Base-by-base conservation (phyloP, 1,140 invertebrate species). In the Geopemphigus sp. region DNA sequence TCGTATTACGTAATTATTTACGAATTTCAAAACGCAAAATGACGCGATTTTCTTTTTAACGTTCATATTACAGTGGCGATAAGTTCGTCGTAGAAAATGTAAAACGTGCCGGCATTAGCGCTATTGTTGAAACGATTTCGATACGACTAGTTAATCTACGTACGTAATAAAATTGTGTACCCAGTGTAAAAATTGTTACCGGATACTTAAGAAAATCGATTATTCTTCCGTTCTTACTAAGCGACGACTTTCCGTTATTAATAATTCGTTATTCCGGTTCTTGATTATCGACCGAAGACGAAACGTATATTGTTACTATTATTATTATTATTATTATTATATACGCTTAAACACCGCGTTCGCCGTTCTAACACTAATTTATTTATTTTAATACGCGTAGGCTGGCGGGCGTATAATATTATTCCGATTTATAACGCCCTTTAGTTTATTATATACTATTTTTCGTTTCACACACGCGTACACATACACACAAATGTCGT, bases 371-470 rank as follows among this genome's bases (percentile, higher is more conserved):
- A 66, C 45, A 11, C 63, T 66, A 66, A 66, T 66, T 66, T 66
- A 66, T 45, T 66, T 66, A n/a, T 32, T 32, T 45, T 22, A 45
- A 50, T 6, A 50, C 47, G 19, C 32, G 19, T 45, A 66, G 5
- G 1, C 11, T 50, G 39, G 8, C 11, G 8, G 11, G 63, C 32
- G 32, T 68, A 26, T 70, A 70, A 50, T 70, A 26, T 15, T 53
- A 19, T 70, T 70, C 22, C 24, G 66, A 70, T 70, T 39, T 26
- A 70, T 70, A 70, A 70, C 50, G 1, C 47, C 66, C 50, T 50
- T 50, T 53, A 45, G 66, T 50, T 50, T 70, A 70, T 53, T 47
- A 68, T 39, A 39, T 47, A 68, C 45, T 24, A 68, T 53, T 70
- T 53, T 70, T 50, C 24, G 64, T 70, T 70, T 11, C 47, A 26